Conservation (phyloP, 2,888 invertebrate genomes). For the Brachyopa scutellaris region DNA sequence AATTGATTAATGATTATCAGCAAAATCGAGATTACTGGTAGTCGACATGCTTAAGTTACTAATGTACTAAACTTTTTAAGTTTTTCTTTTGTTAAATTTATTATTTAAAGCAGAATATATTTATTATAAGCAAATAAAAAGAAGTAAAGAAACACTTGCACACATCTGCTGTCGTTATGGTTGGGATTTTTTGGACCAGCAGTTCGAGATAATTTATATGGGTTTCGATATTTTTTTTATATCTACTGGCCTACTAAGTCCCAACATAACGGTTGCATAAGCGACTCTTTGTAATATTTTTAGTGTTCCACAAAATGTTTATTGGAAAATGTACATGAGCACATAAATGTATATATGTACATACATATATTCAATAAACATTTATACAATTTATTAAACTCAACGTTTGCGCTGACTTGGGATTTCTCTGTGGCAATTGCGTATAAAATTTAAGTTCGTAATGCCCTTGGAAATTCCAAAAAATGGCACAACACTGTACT, state of each 20-base stretch:
- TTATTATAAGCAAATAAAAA: too few species aligned
- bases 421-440: constrained; percentile 78
- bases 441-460: constrained; percentile 73
- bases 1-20: too few species aligned
- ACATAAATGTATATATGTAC: too few species aligned
- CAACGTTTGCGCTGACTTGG: constrained; percentile 77
- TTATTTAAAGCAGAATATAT: too few species aligned
- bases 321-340: too few species aligned
- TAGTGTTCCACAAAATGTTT: neutral
- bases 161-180: constrained; percentile 79
- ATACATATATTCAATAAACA: too few species aligned
- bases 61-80: too few species aligned
- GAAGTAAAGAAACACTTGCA: too few species aligned
- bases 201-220: constrained; percentile 76
- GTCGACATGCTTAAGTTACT: too few species aligned
- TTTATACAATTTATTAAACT: neutral
- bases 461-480: constrained; percentile 79
- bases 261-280: constrained; percentile 80
- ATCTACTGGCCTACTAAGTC: constrained; percentile 82
- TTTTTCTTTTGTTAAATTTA: too few species aligned
- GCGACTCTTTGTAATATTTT: constrained; percentile 65
- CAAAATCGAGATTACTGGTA: too few species aligned
- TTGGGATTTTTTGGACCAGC: constrained; percentile 83
- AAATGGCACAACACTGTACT: constrained; percentile 77
- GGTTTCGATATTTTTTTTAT: constrained; percentile 49